These are phyloP conservation scores for Zaprionus lineosus DNA, from an alignment of 2,888 invertebrate genomes.

Conservation along the genomic window DNA sequence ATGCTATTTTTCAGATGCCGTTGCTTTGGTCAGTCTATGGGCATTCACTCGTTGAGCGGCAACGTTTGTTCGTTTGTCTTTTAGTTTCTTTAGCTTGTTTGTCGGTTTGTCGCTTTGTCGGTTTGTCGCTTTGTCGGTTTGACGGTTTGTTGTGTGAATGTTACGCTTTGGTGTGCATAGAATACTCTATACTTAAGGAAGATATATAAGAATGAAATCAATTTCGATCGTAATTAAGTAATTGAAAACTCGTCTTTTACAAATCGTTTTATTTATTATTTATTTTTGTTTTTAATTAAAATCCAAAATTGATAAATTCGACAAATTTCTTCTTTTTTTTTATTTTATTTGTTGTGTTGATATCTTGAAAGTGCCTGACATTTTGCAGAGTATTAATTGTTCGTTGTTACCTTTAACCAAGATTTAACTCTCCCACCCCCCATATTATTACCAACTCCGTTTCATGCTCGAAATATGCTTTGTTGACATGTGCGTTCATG, in stretches of 20 bases:
- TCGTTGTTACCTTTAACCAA: background rate
- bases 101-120: constrained; percentile 4
- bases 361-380: too few relatives aligned
- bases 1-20: constrained; percentile 6
- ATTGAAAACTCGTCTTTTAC: too few relatives aligned
- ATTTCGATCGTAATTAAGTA: too few relatives aligned
- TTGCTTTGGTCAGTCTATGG: constrained; percentile 20
- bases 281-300: too few relatives aligned
- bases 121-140: constrained; percentile 16
- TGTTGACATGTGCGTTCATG: constrained; percentile 47
- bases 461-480: constrained; percentile 52
- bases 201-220: too few relatives aligned
- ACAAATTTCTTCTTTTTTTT: too few relatives aligned
- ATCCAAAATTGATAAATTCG: too few relatives aligned
- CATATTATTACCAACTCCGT: constrained; percentile 17
- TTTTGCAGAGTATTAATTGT: too few relatives aligned
- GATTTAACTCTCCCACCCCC: background rate
- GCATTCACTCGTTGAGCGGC: constrained; percentile 40
- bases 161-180: constrained; percentile 52
- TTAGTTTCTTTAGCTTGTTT: background rate
- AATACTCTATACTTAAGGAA: constrained; percentile 23
- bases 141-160: constrained; percentile 16
- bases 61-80: constrained; percentile 21
- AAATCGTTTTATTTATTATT: too few relatives aligned
- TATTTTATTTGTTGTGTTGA: too few relatives aligned